Evolutionary conservation across 92 coral and sea anemone genomes (phyloP).

Genomic region (Virgularia gustaviana): DNA sequence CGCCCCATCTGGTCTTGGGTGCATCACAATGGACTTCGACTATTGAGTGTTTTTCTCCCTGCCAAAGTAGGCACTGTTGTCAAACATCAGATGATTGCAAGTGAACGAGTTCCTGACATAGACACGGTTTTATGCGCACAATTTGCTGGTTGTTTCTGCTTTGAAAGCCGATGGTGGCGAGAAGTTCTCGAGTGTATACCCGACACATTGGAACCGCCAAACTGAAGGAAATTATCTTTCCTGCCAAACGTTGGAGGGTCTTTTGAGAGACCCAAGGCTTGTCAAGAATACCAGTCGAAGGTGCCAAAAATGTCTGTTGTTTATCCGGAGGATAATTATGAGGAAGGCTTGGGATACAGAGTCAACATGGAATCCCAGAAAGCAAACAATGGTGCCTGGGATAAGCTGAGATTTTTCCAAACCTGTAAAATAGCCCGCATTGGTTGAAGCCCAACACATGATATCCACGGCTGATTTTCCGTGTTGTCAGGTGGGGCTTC

Average conservation of each 20-base stretch:
- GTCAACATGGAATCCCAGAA: slow-evolving; percentile 41
- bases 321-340: slow-evolving; percentile 31
- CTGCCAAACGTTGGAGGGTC: slow-evolving; percentile 52
- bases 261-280: slow-evolving; percentile 5
- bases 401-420: slow-evolving; percentile 23
- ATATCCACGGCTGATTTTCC: slow-evolving; percentile 48
- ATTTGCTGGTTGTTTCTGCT: slow-evolving; percentile 11
- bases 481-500: slow-evolving; percentile 1
- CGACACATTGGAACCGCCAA: slow-evolving; percentile 56
- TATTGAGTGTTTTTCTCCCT: slow-evolving; percentile 5
- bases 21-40: slow-evolving; percentile 28
- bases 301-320: not conserved
- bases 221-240: slow-evolving; percentile 54
- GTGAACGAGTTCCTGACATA: slow-evolving; percentile 2
- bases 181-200: slow-evolving; percentile 37
- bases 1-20: not conserved
- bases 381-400: slow-evolving; percentile 39
- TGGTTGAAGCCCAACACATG: slow-evolving; percentile 30
- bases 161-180: slow-evolving; percentile 32
- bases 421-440: slow-evolving; percentile 40
- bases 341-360: slow-evolving; percentile 33
- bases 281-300: not conserved
- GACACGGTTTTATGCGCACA: slow-evolving; percentile 17
- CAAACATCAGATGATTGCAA: slow-evolving; percentile 24
- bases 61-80: slow-evolving; percentile 21